Evolutionary conservation across 1,140 invertebrate genomes (phyloP), one percentile per base, ranked within the genome.

Genomic region (Brachionus sp.): DNA sequence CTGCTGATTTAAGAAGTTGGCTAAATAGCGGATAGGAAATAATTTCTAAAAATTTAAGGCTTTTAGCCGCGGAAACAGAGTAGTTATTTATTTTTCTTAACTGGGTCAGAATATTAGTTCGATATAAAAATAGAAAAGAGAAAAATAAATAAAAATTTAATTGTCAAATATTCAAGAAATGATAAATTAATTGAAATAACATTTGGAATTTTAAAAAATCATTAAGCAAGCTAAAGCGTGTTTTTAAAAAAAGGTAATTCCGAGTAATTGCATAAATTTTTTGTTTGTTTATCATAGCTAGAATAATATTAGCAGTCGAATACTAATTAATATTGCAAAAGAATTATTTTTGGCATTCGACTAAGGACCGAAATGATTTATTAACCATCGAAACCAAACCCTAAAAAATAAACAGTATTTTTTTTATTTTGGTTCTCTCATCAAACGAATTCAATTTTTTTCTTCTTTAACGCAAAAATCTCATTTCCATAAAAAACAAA

Each of bases 401-500:
- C 50, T 19, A 57, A 57, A 57, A 57, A 57, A 57, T 57, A 57
- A 57, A 19, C 50, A 19, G 16, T 29, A 29, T 3, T 29, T 29
- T 2, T 29, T 57, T 57, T 57, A 23, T 19, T 57, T 57, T 57
- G 50, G 50, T 9, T 57, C 50, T 57, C 50, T 57, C 16, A 57
- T 57, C 50, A 57, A 57, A 57, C 12, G 44, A 50, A 50, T 50
- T 19, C 50, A 57, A 57, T 57, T 57, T 57, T 57, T n/a, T n/a
- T n/a, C n/a, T n/a, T 19, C 50, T 57, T 57, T 29, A 29, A 57
- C n/a, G n/a, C n/a, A n/a, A 57, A 57, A 57, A 57, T 57, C 50
- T 57, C 50, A 57, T 57, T 57, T 57, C 50, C 50, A 57, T 57
- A 57, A 57, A 57, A 57, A 57, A 57, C 50, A 57, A 57, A 57